Conservation (phyloP, 2,888 invertebrate species). For the Alsophila aescularia region DNA sequence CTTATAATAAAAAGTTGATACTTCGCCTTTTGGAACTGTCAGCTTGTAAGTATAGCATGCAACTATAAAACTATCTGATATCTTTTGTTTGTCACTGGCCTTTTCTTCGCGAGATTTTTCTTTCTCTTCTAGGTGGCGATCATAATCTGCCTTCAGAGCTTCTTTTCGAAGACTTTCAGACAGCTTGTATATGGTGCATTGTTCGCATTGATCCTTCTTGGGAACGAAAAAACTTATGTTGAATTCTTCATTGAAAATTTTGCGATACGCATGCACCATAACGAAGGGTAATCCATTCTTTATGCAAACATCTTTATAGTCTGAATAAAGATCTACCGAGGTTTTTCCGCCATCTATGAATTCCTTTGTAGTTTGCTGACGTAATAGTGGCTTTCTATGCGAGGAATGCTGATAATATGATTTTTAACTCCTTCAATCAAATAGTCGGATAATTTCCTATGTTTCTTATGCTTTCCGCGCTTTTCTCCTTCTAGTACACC, state of each 20-base stretch:
- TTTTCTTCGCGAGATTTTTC: neutral
- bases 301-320: neutral
- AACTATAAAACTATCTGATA: neutral
- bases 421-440: constrained; percentile 22
- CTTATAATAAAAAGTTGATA: constrained; percentile 18
- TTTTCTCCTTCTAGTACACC: constrained; percentile 34
- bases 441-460: constrained; percentile 19
- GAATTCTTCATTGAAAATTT: neutral
- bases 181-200: neutral
- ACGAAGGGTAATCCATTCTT: neutral
- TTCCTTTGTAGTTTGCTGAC: constrained; percentile 20
- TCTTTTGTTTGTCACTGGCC: neutral
- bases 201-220: neutral
- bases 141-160: neutral
- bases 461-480: constrained; percentile 32
- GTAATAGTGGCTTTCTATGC: constrained; percentile 34
- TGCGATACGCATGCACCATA: neutral
- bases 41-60: constrained; percentile 2
- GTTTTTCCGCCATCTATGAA: neutral
- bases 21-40: constrained; percentile 8
- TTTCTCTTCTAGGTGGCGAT: neutral
- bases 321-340: neutral
- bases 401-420: constrained; percentile 34
- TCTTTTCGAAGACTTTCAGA: neutral
- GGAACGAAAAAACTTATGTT: too few relatives aligned